Base-by-base conservation (phyloP, 2,113 vertebrate genomes). In the Falcunculus frontatus region DNA sequence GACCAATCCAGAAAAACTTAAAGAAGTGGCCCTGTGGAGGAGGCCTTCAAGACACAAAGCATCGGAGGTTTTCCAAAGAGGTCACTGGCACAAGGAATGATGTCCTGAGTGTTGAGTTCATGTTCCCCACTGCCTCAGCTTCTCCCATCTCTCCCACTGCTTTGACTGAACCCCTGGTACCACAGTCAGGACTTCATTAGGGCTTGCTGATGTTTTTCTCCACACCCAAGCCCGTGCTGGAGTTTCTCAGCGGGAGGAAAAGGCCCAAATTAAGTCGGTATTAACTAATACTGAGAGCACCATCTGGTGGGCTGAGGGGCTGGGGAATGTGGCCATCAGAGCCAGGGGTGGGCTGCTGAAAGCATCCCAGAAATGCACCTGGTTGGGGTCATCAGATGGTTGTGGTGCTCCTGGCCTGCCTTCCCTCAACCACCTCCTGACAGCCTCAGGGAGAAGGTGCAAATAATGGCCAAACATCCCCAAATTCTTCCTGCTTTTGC, bases 211-310 rank as follows among this genome's bases (percentile, higher is more conserved):
- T 41, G 39, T 30, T 62, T 57, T 55, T n/a, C 62, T 77, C 42
- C 22, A 56, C 16, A 29, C 11, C 19, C 9, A 12, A 50, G 21
- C 50, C 39, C 4, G 8, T 21, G 65, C 41, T 74, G 65, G 49
- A 59, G 27, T 33, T 50, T 37, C 56, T 47, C 21, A 2, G 85
- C 0, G 11, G 19, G 39, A 87, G 39, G 33, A 74, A 37, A 47
- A 87, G 56, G 68, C 16, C 5, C 26, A 23, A 42, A 90, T 87
- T 46, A 42, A 13, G 26, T 50, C 0, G 0, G 9, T 46, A 72
- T 63, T 87, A 96, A 70, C 74, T 37, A 94, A 95, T 95, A 95
- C 91, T 19, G n/a, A 96, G 96, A 97, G 96, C 96, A 96, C 96
- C 97, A 96, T 95, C 97, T 97, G 92, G 88, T 97, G 96, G 97